Evolutionary conservation across 2,113 vertebrate species (phyloP).

Genomic region (Bos javanicus): DNA sequence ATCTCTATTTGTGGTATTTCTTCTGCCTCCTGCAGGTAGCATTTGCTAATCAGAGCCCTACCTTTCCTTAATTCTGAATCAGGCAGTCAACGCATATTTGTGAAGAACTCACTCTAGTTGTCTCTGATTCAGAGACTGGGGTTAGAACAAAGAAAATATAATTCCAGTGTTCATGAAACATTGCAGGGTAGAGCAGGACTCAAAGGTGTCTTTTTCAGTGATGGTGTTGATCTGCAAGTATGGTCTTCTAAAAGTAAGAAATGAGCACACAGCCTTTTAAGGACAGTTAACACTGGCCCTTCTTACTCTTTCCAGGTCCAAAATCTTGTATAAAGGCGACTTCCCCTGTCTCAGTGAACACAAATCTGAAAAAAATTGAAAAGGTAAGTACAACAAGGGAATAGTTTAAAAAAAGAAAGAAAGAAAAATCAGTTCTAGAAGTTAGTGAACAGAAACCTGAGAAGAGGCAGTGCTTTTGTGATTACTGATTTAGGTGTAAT

Average conservation of each 20-base stretch:
- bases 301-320: neutral
- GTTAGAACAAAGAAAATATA: slow-evolving; percentile 43
- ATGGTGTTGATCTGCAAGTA: neutral
- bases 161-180: neutral
- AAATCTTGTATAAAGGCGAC: neutral
- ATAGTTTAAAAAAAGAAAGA: neutral
- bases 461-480: neutral
- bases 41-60: slow-evolving; percentile 32
- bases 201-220: neutral
- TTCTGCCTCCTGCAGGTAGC: slow-evolving; percentile 1
- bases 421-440: neutral
- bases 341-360: neutral
- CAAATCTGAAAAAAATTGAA: slow-evolving; percentile 6
- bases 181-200: neutral
- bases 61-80: neutral
- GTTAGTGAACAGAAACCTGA: neutral
- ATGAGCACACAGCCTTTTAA: neutral
- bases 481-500: neutral
- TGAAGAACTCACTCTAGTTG: neutral
- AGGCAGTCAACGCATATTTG: slow-evolving; percentile 17
- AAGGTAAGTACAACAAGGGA: neutral
- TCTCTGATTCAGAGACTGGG: neutral
- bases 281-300: neutral
- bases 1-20: slow-evolving; percentile 1
- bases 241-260: neutral